Evolutionary conservation across 1,140 invertebrate species (phyloP).

Genomic region (Paraescarpia echinospica): DNA sequence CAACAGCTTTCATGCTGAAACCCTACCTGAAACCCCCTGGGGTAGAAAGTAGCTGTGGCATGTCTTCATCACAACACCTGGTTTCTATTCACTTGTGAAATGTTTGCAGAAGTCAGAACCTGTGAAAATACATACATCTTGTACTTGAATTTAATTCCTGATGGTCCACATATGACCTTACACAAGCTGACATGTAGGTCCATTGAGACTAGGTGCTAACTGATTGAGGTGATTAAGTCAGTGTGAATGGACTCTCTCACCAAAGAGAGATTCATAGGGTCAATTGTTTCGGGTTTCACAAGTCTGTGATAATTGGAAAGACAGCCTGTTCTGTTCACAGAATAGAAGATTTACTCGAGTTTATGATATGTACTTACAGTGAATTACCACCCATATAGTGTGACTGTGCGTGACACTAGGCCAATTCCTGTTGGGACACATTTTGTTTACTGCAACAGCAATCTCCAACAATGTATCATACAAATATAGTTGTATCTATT

Average conservation of each 20-base stretch:
- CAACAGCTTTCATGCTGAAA: background rate
- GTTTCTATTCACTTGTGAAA: background rate
- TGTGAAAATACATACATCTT: slow-evolving; percentile 1
- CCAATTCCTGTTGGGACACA: background rate
- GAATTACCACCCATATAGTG: background rate
- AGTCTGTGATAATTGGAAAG: background rate
- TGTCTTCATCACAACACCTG: background rate
- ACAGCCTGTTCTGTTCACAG: background rate
- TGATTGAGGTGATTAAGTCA: slow-evolving; percentile 1
- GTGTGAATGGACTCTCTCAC: background rate
- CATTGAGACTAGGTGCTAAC: background rate
- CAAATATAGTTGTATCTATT: background rate
- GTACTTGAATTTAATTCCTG: background rate
- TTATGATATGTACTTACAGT: background rate
- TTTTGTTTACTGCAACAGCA: background rate
- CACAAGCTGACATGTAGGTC: background rate
- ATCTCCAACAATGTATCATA: background rate
- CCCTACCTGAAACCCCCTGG: background rate
- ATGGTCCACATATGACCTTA: background rate
- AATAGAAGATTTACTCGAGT: background rate
- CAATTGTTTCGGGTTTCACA: background rate
- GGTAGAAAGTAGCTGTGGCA: background rate
- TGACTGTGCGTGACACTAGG: background rate
- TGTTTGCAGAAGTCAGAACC: background rate
- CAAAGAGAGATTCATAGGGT: background rate